Evolutionary conservation across 2,888 invertebrate genomes (phyloP), one percentile per base, ranked within the genome.

Genomic region (Eutolmus rufibarbis): DNA sequence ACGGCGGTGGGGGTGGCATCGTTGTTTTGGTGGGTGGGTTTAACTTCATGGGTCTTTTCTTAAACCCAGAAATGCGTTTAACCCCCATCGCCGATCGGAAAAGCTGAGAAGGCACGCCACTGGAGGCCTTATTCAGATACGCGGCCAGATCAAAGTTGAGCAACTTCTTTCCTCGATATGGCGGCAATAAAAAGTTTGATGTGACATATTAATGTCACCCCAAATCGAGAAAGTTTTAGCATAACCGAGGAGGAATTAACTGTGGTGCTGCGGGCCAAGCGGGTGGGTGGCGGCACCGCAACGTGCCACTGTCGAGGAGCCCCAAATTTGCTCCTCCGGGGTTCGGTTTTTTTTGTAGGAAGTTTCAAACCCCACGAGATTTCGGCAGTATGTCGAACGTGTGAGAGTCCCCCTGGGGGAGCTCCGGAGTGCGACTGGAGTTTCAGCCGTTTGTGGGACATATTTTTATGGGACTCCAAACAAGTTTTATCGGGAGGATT

Each of bases 191-290:
- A 82, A 82, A 82, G 66, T 82, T 82, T 57, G 57, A 57, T 82
- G 82, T 57, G 82, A 57, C 82, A 34, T 56, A 82, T 79, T 82
- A 82, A 82, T 66, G 82, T 82, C 34, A 66, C 66, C 82, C 82
- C 37, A 82, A 82, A 82, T 82, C 66, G 82, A 14, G 57, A 82
- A 82, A 82, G 37, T 82, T 82, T 82, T 82, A 82, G 37, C 82
- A 82, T 82, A 82, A 82, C 82, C 56, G 37, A 57, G 57, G 34
- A 82, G 19, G 57, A 82, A 82, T 82, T 82, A 82, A 82, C 82
- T 82, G 57, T 14, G 66, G 12, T 66, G 28, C 66, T 28, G 66
- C 23, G 66, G 66, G 66, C 23, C 9, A 57, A 23, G 19, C n/a
- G 56, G 56, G 16, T 23, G 8, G 23, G 9, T 23, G 9, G 57